Percentiles rank a stretch among this genome's conserved stretches.
Conservation (phyloP, 2,113 vertebrate genomes). For the Tragulus kanchil region DNA sequence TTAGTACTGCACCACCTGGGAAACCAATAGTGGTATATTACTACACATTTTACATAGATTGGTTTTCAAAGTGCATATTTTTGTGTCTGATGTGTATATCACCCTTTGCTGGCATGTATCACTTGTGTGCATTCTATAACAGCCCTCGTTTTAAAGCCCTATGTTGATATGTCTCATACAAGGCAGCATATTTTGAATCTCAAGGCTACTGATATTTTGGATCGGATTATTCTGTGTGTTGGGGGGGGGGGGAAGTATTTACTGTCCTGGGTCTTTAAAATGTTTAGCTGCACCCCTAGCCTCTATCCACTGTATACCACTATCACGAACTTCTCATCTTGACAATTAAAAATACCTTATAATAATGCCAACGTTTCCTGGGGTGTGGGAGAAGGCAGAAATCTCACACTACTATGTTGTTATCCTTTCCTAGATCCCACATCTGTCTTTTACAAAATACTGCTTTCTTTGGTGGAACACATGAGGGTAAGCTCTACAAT, state of each 20-base stretch:
- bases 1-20: neutral
- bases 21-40: neutral
- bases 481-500: neutral
- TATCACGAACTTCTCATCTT: neutral
- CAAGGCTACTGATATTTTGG: neutral
- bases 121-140: neutral
- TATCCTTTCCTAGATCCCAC: neutral
- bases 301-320: neutral
- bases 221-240: neutral
- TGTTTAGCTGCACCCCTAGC: neutral
- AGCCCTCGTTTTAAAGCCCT: neutral
- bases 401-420: neutral
- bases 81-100: neutral
- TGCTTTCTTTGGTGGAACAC: neutral
- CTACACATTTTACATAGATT: neutral
- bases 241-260: neutral
- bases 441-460: neutral
- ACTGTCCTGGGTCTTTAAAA: neutral
- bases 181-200: neutral
- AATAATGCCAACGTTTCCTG: neutral
- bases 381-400: rapidly evolving
- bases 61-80: neutral
- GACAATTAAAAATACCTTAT: neutral
- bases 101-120: no score
- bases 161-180: neutral